Conservation (phyloP, 2,797 vertebrate genomes). For the Poeciliopsis gracilis region DNA sequence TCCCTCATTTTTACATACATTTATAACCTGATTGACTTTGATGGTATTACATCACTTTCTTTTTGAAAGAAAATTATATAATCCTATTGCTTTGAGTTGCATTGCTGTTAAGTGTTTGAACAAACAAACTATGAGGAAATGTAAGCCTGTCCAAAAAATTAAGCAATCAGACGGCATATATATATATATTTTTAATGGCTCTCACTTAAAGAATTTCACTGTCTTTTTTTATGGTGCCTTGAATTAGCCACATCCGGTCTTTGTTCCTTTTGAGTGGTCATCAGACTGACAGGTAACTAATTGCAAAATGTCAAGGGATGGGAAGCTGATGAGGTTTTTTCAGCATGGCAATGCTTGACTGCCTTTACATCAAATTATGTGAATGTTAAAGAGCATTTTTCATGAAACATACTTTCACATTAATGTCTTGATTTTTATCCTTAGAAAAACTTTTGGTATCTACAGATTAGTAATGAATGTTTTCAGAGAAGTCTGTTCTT, state of each 20-base stretch:
- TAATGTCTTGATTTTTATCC: slow-evolving; percentile 37
- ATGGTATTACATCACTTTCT: background rate
- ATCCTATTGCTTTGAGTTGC: background rate
- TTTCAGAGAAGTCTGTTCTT: background rate
- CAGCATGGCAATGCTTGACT: slow-evolving; percentile 6
- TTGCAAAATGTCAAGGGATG: slow-evolving; percentile 40
- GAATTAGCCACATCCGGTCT: slow-evolving; percentile 5
- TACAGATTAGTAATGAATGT: slow-evolving; percentile 5
- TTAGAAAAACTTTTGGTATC: background rate
- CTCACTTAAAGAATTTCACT: background rate
- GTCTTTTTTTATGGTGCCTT: background rate
- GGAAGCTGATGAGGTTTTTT: slow-evolving; percentile 40
- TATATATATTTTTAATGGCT: background rate
- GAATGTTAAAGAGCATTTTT: slow-evolving; percentile 2
- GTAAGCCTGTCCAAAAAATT: background rate
- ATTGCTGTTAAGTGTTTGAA: background rate
- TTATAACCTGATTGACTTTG: slow-evolving; percentile 5
- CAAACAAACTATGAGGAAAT: background rate
- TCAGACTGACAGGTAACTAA: slow-evolving; percentile 47
- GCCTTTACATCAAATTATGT: slow-evolving; percentile 27
- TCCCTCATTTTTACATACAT: slow-evolving; percentile 15
- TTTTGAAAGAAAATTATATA: background rate
- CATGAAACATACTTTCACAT: slow-evolving; percentile 6
- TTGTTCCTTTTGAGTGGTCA: slow-evolving; percentile 29
- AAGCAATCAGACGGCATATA: background rate